Evolutionary conservation across 2,113 vertebrate genomes (phyloP), one percentile per base, ranked within the genome.

Genomic region (Cololabis saira): DNA sequence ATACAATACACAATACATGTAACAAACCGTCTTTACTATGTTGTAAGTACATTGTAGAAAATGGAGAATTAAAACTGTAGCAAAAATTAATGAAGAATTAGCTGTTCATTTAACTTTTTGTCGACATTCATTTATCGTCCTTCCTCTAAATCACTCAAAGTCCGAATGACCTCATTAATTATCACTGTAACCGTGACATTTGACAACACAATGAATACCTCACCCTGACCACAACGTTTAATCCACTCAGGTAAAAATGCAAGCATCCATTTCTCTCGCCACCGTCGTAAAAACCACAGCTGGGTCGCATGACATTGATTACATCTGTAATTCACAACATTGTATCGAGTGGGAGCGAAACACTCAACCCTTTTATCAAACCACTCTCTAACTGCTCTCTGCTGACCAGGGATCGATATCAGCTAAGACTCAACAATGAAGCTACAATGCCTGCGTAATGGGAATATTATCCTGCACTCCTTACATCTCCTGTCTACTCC

Each of bases 291-390:
- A n/a, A 83, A 74, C 61, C 21, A 13, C 42, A 1, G 37, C 60
- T 2, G 19, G 16, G 19, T 80, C 11, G 48, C 72, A 80, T 74
- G 52, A 58, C 83, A 88, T 87, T 82, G 86, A 88, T 91, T 89
- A 71, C 24, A 78, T 81, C 76, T 76, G 67, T 85, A 87, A 86
- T 87, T 85, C 81, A 82, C 66, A 17, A 65, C n/a, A 2, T 74
- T 41, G 45, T 63, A 12, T 62, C 61, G 22, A 66, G 58, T 57
- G 27, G 6, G 61, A 30, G 56, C 74, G 70, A 85, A 78, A 79
- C 66, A 77, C 76, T 75, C 50, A 6, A 76, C 65, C 61, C 58
- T 61, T 88, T 88, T 73, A 87, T 83, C 81, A 85, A 87, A 83
- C 21, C 1, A 3, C 71, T 74, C 67, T 75, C 52, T 53, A 57